phyloP scores from a whole-genome alignment of 2,888 invertebrate species.

The Gisinianus flammeolus region DNA sequence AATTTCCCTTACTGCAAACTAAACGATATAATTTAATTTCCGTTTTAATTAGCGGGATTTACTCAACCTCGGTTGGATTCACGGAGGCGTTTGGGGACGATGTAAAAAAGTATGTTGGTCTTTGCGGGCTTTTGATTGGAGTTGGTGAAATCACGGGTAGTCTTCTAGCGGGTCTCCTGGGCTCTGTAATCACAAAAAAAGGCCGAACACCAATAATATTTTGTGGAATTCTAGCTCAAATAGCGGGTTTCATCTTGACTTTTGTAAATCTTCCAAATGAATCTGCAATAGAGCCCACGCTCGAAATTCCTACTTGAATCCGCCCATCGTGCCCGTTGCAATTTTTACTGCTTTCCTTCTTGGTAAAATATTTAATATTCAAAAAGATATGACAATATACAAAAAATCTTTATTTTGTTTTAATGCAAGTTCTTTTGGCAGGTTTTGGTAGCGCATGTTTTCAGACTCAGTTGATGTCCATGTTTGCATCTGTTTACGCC shows the following conservation, averaged over 20 bases:
- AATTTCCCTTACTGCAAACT: no score
- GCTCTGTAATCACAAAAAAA: constrained; percentile 74
- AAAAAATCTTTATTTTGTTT: not conserved
- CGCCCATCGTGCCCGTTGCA: constrained; percentile 64
- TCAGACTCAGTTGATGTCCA: constrained; percentile 94
- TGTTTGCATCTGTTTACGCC: constrained; percentile 85
- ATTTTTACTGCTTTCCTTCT: constrained; percentile 88
- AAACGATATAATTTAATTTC: no score
- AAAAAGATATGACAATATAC: no score
- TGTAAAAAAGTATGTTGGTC: constrained; percentile 84
- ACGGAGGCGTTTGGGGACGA: constrained; percentile 77
- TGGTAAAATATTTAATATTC: constrained; percentile 65
- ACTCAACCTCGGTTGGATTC: constrained; percentile 63
- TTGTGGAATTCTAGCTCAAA: constrained; percentile 82
- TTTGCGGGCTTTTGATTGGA: constrained; percentile 94
- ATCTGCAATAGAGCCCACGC: constrained; percentile 75
- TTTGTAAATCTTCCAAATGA: constrained; percentile 86
- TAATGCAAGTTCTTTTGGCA: constrained; percentile 6
- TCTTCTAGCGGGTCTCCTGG: constrained; percentile 76
- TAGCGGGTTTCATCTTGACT: constrained; percentile 81
- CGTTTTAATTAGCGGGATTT: constrained; percentile 34
- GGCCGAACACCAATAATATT: constrained; percentile 84
- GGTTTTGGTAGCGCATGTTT: constrained; percentile 94
- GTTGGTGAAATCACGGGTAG: constrained; percentile 91
- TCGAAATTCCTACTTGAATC: constrained; percentile 60